phyloP scores from a whole-genome alignment of 2,888 invertebrate species.

The Chouioia cunea region DNA sequence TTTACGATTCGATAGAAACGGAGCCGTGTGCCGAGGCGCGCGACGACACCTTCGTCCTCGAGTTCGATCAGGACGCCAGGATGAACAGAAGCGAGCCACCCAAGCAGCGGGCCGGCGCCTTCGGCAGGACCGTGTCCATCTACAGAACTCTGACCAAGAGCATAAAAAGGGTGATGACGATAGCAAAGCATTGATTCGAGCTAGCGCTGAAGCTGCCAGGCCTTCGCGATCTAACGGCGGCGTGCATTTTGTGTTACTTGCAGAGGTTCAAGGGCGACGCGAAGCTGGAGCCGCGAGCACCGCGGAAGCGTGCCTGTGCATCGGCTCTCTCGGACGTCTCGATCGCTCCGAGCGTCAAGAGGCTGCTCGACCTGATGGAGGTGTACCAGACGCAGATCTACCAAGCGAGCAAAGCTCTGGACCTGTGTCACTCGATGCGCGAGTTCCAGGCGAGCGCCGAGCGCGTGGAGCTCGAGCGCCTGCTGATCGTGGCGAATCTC shows the following conservation, averaged over 20 bases:
- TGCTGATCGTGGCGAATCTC: conserved; percentile 66
- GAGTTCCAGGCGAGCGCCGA: conserved; percentile 69
- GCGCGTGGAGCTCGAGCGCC: conserved; percentile 71
- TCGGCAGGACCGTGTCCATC: conserved; percentile 50
- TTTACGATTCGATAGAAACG: no score
- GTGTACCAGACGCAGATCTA: conserved; percentile 56
- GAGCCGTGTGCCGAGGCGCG: no score
- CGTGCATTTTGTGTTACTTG: no score
- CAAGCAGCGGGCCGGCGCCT: conserved; percentile 26
- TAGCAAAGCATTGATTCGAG: not conserved
- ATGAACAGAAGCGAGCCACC: no score
- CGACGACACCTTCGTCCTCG: no score
- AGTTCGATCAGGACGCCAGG: no score
- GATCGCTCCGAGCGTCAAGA: conserved; percentile 44
- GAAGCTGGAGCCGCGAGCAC: not conserved
- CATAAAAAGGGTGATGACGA: conserved; percentile 51
- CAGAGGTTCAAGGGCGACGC: conserved; percentile 9
- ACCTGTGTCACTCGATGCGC: conserved; percentile 68
- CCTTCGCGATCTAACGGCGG: no score
- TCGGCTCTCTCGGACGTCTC: not conserved
- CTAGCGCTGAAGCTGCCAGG: no score
- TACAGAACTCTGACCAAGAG: conserved; percentile 54
- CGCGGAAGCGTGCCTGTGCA: not conserved
- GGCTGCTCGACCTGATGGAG: conserved; percentile 53
- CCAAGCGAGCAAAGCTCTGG: conserved; percentile 69